Percentiles rank a stretch among this genome's conserved stretches.
These are phyloP conservation scores for Oasisia sp. DNA, from an alignment of 2,888 invertebrate species.

Conservation along the genomic window DNA sequence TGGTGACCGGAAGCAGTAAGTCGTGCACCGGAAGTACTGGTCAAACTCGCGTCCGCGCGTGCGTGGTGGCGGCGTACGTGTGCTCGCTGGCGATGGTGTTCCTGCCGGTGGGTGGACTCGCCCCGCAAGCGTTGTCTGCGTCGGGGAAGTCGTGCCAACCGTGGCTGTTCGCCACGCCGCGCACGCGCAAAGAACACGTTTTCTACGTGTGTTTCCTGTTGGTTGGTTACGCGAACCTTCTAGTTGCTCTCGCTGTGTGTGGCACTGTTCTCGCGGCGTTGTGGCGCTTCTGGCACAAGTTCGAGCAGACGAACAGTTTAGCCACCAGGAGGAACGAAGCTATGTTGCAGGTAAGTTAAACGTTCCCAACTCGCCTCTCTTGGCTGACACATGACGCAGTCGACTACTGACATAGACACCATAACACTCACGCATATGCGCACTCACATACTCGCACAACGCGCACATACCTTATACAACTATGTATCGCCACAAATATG, in stretches of 20 bases:
- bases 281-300: slow-evolving; percentile 36
- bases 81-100: slow-evolving; percentile 45
- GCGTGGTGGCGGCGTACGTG: slow-evolving; percentile 42
- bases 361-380: slow-evolving; percentile 31
- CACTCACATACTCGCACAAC: too few species aligned
- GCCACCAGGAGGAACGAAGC: neutral
- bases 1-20: slow-evolving; percentile 25
- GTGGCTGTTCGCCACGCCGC: slow-evolving; percentile 47
- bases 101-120: slow-evolving; percentile 50
- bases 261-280: slow-evolving; percentile 33
- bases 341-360: neutral
- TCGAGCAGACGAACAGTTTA: slow-evolving; percentile 29
- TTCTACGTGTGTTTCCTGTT: slow-evolving; percentile 47
- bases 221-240: slow-evolving; percentile 45
- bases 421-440: too few species aligned
- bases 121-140: slow-evolving; percentile 43
- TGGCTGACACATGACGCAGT: slow-evolving; percentile 13
- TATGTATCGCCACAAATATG: too few species aligned
- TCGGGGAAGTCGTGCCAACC: slow-evolving; percentile 43
- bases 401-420: neutral
- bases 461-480: too few species aligned
- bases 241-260: slow-evolving; percentile 38
- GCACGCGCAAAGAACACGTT: slow-evolving; percentile 38
- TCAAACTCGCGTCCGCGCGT: slow-evolving; percentile 35
- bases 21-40: slow-evolving; percentile 28